phyloP scores from a whole-genome alignment of 1,140 invertebrate species.

The Ips typographus region DNA sequence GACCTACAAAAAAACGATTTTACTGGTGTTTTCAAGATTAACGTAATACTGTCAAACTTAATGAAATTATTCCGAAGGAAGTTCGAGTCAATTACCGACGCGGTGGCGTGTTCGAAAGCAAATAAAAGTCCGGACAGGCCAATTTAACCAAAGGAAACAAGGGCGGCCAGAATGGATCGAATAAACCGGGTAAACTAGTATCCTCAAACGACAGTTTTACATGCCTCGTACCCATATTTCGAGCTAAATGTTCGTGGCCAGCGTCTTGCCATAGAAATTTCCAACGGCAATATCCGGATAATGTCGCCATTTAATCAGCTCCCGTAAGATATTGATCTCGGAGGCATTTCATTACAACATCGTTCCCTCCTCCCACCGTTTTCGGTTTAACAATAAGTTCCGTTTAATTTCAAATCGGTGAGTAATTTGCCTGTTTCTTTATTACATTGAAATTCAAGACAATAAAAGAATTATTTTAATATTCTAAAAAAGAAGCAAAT shows the following conservation, averaged over 20 bases:
- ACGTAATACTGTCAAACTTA: too few relatives aligned
- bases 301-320: slow-evolving; percentile 49
- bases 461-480: too few relatives aligned
- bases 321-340: slow-evolving; percentile 49
- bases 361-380: slow-evolving; percentile 14
- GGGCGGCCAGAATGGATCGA: slow-evolving; percentile 19
- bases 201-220: slow-evolving; percentile 31
- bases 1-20: too few relatives aligned
- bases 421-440: neutral
- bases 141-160: slow-evolving; percentile 23
- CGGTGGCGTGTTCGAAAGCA: slow-evolving; percentile 9
- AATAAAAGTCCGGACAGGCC: slow-evolving; percentile 11
- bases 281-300: slow-evolving; percentile 50
- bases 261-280: slow-evolving; percentile 46
- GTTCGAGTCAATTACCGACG: slow-evolving; percentile 7
- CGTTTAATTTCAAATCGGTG: slow-evolving; percentile 14
- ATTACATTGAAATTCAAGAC: too few relatives aligned
- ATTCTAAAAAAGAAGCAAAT: too few relatives aligned
- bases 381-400: too few relatives aligned
- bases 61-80: too few relatives aligned
- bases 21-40: too few relatives aligned
- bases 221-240: slow-evolving; percentile 27
- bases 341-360: slow-evolving; percentile 47
- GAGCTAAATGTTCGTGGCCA: slow-evolving; percentile 33
- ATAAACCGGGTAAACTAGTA: slow-evolving; percentile 21